Base-by-base conservation (phyloP, 2,113 vertebrate genomes). In the Grammomys dolichurus region DNA sequence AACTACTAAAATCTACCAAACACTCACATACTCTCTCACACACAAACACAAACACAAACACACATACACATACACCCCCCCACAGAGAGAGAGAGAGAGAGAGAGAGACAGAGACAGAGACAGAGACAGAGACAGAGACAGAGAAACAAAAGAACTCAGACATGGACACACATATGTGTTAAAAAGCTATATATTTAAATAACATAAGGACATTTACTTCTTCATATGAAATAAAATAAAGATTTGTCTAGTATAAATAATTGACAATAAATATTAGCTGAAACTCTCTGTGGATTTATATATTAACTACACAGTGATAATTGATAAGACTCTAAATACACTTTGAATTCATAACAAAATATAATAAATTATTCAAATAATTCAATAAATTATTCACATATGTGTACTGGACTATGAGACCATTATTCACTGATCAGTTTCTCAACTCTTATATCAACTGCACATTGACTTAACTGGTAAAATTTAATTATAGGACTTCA, bases 191-290 rank as follows among this genome's bases (percentile, higher is more conserved):
- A 4, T 17, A 33, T 19, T 31, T 31, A 63, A 63, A 63, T 84
- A 85, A 65, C 26, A 19, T 46, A 36, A 54, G 85, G 12, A 95
- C 58, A 87, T 75, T 24, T 36, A 54, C 8, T 1, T 1, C 9
- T 48, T 10, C 8, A 0, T 1, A 4, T 81, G 13, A 36, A 87
- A 69, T 31, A 95, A 91, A 97, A 75, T 58, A 65, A 56, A 90
- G 84, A 36, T 12, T 40, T 76, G 77, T 70, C 40, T 69, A 93
- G 46, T 26, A 51, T 5, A 48, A 46, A 20, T 54, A 86, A 63
- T 81, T 95, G 70, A 76, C 51, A 22, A 51, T 17, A 91, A 93
- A 87, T 91, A 80, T n/a, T 89, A 40, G 43, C 5, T 77, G 46
- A 2, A 87, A 28, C 16, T 93, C 92, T 70, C 20, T 69, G 6